Percentiles rank a stretch among this genome's conserved stretches.
Evolutionary conservation across 2,113 vertebrate species (phyloP).

Genomic region (Neotoma lepida): DNA sequence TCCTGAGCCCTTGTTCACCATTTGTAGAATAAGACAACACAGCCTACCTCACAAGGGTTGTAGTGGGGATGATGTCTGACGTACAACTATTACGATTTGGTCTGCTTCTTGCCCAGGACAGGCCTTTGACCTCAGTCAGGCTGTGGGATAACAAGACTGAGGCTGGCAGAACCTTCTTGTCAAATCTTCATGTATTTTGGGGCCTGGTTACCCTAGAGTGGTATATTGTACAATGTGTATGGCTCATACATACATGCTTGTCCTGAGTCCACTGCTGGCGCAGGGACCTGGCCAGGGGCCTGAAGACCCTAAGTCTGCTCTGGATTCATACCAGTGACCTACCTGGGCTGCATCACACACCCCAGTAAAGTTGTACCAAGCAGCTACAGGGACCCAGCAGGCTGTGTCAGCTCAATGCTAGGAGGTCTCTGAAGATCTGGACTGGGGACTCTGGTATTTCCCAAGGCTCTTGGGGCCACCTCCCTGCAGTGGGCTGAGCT

Average conservation of each 20-base stretch:
- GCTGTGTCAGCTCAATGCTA: neutral
- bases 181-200: neutral
- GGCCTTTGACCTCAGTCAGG: neutral
- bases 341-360: neutral
- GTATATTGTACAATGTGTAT: neutral
- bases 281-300: neutral
- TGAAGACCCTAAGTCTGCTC: neutral
- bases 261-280: neutral
- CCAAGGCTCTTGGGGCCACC: neutral
- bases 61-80: constrained; percentile 19
- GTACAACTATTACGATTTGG: neutral
- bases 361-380: neutral
- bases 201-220: neutral
- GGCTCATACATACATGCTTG: neutral
- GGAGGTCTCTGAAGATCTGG: neutral
- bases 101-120: neutral
- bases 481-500: neutral
- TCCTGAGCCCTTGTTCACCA: neutral
- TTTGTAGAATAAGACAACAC: constrained; percentile 62
- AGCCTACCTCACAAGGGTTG: constrained; percentile 73
- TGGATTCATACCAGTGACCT: neutral
- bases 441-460: neutral
- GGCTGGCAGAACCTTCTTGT: neutral
- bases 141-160: neutral
- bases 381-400: neutral